Percentiles rank a stretch among this genome's conserved stretches.
Evolutionary conservation across 2,797 vertebrate species (phyloP).

Genomic region (Tapirus indicus): DNA sequence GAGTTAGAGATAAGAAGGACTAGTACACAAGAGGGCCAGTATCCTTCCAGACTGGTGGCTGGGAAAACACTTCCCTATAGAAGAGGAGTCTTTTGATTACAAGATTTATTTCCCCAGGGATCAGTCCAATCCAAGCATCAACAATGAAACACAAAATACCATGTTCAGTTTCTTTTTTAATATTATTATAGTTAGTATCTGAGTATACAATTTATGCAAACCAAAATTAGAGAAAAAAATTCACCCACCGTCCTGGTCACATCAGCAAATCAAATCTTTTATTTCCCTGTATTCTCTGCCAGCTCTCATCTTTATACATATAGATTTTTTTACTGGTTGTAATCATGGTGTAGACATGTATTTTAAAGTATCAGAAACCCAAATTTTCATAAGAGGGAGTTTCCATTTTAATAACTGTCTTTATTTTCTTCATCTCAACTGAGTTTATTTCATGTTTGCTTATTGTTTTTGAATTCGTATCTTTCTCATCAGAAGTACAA

Average conservation of each 20-base stretch:
- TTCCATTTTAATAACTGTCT: neutral
- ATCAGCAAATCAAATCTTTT: neutral
- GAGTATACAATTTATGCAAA: constrained; percentile 12
- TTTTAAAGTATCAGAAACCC: constrained; percentile 33
- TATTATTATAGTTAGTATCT: neutral
- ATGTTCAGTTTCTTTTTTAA: neutral
- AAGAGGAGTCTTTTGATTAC: neutral
- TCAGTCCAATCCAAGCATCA: neutral
- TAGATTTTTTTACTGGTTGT: neutral
- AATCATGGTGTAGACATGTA: neutral
- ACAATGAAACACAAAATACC: neutral
- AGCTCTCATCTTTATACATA: neutral
- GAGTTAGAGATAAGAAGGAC: constrained; percentile 31
- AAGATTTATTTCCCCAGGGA: neutral
- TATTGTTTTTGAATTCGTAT: neutral
- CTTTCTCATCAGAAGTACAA: neutral
- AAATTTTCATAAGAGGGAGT: neutral
- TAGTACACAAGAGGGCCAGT: neutral
- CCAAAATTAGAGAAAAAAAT: constrained; percentile 23
- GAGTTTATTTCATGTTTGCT: constrained; percentile 41
- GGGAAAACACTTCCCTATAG: neutral
- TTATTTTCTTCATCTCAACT: neutral
- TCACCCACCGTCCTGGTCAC: neutral
- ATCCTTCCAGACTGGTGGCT: neutral
- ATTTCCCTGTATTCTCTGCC: neutral